phyloP scores from a whole-genome alignment of 1,140 invertebrate species.

The Subanguina moxae region DNA sequence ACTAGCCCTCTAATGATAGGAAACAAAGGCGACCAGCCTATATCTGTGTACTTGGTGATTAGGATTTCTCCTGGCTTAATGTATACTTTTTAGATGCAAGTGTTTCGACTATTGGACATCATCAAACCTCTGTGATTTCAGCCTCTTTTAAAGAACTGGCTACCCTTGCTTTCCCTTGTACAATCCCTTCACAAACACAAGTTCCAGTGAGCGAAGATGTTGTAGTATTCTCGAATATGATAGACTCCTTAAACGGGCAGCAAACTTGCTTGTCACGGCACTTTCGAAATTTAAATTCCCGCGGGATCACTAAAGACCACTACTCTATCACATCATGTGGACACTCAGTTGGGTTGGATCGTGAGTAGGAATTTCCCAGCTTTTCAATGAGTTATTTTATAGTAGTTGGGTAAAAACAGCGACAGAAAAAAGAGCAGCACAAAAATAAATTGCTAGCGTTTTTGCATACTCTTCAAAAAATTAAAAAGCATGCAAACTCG shows the following conservation, averaged over 20 bases:
- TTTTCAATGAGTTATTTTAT: no score
- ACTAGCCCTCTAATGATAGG: conserved; percentile 72
- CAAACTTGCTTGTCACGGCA: no score
- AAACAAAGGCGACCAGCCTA: conserved; percentile 82
- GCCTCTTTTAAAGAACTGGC: conserved; percentile 62
- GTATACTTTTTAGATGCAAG: conserved; percentile 15
- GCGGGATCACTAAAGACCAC: no score
- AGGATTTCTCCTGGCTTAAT: conserved; percentile 70
- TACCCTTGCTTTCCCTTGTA: conserved; percentile 70
- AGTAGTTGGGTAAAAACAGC: no score
- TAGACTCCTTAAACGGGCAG: background rate
- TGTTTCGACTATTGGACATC: conserved; percentile 37
- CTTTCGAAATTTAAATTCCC: no score
- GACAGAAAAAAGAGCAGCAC: no score
- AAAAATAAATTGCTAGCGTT: no score
- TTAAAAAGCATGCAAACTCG: no score
- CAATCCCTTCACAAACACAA: conserved; percentile 70
- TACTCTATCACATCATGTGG: no score
- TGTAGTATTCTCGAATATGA: background rate
- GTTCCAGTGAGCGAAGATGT: conserved; percentile 64
- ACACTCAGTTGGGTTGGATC: no score
- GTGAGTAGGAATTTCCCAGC: no score
- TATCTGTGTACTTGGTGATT: conserved; percentile 74
- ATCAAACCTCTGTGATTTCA: conserved; percentile 58
- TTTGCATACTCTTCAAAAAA: no score